A percentile compares a stretch with the other conserved stretches of the same genome.
Evolutionary conservation across 2,888 invertebrate genomes (phyloP).

Genomic region (Drosophila paracracens): DNA sequence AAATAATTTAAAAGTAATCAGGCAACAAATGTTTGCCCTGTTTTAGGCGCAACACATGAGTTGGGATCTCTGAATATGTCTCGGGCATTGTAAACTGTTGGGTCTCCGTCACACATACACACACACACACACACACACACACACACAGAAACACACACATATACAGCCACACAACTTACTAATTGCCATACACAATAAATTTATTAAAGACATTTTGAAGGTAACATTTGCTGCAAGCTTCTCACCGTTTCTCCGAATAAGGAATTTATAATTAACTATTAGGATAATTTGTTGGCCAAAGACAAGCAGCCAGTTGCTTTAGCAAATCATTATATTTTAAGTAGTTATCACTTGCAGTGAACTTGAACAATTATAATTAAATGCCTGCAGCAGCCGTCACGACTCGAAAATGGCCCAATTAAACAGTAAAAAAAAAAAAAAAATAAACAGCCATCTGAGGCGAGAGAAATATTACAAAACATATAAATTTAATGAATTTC

Average conservation of each 20-base stretch:
- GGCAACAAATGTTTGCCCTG: constrained; percentile 78
- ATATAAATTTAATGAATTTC: background rate
- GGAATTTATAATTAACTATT: constrained; percentile 60
- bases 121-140: constrained; percentile 18
- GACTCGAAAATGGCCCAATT: background rate
- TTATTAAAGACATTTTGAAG: constrained; percentile 70
- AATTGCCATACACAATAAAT: constrained; percentile 76
- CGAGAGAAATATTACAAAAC: background rate
- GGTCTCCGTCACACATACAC: constrained; percentile 29
- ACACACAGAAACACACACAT: constrained; percentile 2
- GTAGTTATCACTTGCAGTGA: constrained; percentile 12
- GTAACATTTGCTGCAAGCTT: constrained; percentile 29
- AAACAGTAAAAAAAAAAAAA: background rate
- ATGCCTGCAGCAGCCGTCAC: background rate
- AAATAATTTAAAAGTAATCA: constrained; percentile 85
- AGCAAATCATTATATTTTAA: constrained; percentile 20
- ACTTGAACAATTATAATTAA: constrained; percentile 5
- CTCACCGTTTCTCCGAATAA: constrained; percentile 9
- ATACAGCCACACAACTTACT: constrained; percentile 51
- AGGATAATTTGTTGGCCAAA: constrained; percentile 28
- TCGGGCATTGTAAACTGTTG: constrained; percentile 53
- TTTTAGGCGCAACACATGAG: constrained; percentile 70
- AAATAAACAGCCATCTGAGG: background rate
- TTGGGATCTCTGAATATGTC: constrained; percentile 28
- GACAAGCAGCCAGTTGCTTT: background rate